Base-by-base conservation (phyloP, 92 coral and sea anemone genomes). In the Chrysogorgia sp. region DNA sequence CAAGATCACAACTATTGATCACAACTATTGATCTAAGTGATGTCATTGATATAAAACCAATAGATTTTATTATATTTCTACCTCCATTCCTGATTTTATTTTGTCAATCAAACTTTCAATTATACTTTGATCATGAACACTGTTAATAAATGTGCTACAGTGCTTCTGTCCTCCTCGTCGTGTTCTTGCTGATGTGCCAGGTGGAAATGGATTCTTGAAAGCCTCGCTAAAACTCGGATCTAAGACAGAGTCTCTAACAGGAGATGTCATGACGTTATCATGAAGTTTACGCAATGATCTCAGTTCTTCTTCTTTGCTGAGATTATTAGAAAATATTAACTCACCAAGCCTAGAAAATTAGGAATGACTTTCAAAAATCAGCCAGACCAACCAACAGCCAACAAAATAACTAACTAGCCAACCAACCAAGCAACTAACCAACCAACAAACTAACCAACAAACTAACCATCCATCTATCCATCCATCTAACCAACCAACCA, bases 31-130 rank as follows among this genome's bases (percentile, higher is more conserved):
- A n/a, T n/a, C n/a, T n/a, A n/a, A n/a, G n/a, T n/a, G n/a, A n/a
- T n/a, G n/a, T n/a, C n/a, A n/a, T n/a, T n/a, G n/a, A n/a, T n/a
- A n/a, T n/a, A n/a, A n/a, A n/a, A n/a, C n/a, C n/a, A n/a, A n/a
- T n/a, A n/a, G n/a, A n/a, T n/a, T n/a, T 37, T 37, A 4, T 12
- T 12, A 37, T 5, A 12, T 4, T 37, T n/a, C n/a, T 43, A 94
- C 98, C 97, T 94, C 98, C 82, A 94, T 74, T 32, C 98, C 98
- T 2, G 97, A 89, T 59, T 85, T 87, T 96, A 94, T 94, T 81
- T 88, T 89, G 71, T 94, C 92, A 52, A 94, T 94, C 28, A 94
- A 86, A 28, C 88, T 85, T 79, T 94, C 98, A 63, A 94, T 94
- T 63, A 90, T 85, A 6, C 97, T 82, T 50, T 89, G 96, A 19